phyloP scores from a whole-genome alignment of 2,888 invertebrate species.

The Adelognathus sp. region DNA sequence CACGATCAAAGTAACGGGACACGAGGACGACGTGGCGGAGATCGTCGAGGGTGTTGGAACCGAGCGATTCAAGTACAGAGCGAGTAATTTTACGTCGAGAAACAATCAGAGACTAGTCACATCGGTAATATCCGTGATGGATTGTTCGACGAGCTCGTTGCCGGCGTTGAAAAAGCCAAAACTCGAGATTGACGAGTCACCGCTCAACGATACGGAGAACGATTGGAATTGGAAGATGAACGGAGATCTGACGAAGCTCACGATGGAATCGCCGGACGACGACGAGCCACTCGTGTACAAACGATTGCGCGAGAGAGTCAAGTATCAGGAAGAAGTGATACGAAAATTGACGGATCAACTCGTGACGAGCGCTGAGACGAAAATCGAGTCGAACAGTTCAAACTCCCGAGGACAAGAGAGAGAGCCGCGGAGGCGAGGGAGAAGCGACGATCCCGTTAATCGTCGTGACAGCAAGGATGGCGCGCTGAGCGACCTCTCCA shows the following conservation, averaged over 20 bases:
- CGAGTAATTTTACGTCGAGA: conserved; percentile 10
- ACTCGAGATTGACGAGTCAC: not conserved
- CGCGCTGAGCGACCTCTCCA: conserved; percentile 68
- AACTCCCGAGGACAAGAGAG: conserved; percentile 39
- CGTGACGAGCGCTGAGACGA: conserved; percentile 15
- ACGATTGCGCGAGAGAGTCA: conserved; percentile 65
- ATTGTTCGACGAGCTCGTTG: conserved; percentile 4
- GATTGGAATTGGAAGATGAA: conserved; percentile 9
- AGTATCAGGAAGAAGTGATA: conserved; percentile 72
- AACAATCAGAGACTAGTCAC: conserved; percentile 63
- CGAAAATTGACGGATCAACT: conserved; percentile 70
- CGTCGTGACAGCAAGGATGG: conserved; percentile 59
- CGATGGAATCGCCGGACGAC: conserved; percentile 26
- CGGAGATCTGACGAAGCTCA: not conserved
- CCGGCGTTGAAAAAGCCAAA: not conserved
- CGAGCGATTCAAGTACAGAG: conserved; percentile 46
- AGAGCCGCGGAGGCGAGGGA: conserved; percentile 10
- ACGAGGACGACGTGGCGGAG: conserved; percentile 72
- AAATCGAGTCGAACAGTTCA: not conserved
- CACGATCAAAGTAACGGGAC: conserved; percentile 72
- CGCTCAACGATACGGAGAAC: not conserved
- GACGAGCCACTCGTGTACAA: conserved; percentile 25
- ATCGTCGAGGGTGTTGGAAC: conserved; percentile 71
- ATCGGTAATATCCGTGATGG: conserved; percentile 68
- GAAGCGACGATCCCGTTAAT: conserved; percentile 35